Percentiles rank a stretch among this genome's conserved stretches.
Evolutionary conservation across 2,888 invertebrate species (phyloP).

Genomic region (Oscheius sp.): DNA sequence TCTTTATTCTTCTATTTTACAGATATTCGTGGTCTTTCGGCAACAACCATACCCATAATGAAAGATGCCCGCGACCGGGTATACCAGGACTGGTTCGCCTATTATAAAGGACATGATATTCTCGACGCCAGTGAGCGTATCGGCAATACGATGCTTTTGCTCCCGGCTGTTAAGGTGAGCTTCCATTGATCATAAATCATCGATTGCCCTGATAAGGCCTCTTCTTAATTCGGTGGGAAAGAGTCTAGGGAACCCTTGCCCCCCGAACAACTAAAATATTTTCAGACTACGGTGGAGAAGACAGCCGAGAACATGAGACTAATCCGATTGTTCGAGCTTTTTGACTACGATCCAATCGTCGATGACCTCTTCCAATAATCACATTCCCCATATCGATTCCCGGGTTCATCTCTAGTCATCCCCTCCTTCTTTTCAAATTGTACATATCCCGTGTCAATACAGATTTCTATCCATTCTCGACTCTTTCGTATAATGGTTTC

Average conservation of each 20-base stretch:
- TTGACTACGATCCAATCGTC: conserved; percentile 65
- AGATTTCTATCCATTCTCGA: no score
- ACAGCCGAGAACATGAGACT: conserved; percentile 62
- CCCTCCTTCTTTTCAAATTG: neutral
- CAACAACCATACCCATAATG: conserved; percentile 41
- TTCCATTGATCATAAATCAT: neutral
- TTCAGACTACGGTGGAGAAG: conserved; percentile 51
- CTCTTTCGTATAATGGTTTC: no score
- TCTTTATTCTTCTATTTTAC: conserved; percentile 21
- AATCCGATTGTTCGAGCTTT: conserved; percentile 63
- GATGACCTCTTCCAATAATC: conserved; percentile 52
- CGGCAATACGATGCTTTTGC: conserved; percentile 65
- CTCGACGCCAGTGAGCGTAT: conserved; percentile 56
- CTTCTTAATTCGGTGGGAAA: neutral
- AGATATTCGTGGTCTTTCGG: conserved; percentile 43
- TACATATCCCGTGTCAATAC: neutral
- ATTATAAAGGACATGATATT: conserved; percentile 54
- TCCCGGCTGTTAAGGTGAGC: conserved; percentile 52
- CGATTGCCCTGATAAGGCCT: neutral
- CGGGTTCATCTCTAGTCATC: no score
- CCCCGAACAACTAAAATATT: no score
- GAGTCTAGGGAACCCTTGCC: neutral
- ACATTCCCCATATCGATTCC: no score
- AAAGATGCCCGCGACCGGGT: conserved; percentile 48
- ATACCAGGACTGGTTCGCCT: conserved; percentile 64